Evolutionary conservation across 2,888 invertebrate genomes (phyloP), one percentile per base, ranked within the genome.

Genomic region (Nephrotoma guestfalica): DNA sequence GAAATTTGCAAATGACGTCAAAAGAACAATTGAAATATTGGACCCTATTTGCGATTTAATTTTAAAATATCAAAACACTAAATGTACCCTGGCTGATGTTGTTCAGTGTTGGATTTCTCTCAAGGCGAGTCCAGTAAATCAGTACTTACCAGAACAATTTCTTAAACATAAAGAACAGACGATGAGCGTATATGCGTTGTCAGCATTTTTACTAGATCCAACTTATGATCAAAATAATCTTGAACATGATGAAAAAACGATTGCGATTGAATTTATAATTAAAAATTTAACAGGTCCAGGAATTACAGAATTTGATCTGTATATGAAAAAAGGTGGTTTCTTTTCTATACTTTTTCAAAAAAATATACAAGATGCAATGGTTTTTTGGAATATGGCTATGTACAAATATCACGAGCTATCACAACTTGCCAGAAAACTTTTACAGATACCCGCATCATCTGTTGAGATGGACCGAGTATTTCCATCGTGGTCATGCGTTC

Each of bases 401-500:
- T 86, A 86, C 11, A 57, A 87, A 9, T 86, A 87, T 87, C 85
- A 85, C 45, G 87, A 71, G 15, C 41, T 87, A 6, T 43, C 85
- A 43, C 84, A 86, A 85, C 71, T 85, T 57, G 87, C 86, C 41
- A 86, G 40, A 57, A 86, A 86, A 71, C 85, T 87, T 18, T 41
- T 87, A 6, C 85, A 83, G 18, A 87, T 87, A 15, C 85, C 87
- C 18, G 71, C 85, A 9, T 87, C 87, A 30, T 87, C 85, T 51
- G 45, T 71, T 42, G 83, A 71, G 15, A 85, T 87, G 5, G 86
- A 85, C 2, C 42, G 86, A 51, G 9, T 86, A 30, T 87, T 87
- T 57, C 71, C 86, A 5, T 45, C 57, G 41, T 86, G 86, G 87
- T 84, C 87, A 6, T 86, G 71, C 45, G 71, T 86, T 18, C 86